These are phyloP conservation scores for Chlorops oryzae DNA, from an alignment of 1,140 invertebrate genomes.

Conservation along the genomic window DNA sequence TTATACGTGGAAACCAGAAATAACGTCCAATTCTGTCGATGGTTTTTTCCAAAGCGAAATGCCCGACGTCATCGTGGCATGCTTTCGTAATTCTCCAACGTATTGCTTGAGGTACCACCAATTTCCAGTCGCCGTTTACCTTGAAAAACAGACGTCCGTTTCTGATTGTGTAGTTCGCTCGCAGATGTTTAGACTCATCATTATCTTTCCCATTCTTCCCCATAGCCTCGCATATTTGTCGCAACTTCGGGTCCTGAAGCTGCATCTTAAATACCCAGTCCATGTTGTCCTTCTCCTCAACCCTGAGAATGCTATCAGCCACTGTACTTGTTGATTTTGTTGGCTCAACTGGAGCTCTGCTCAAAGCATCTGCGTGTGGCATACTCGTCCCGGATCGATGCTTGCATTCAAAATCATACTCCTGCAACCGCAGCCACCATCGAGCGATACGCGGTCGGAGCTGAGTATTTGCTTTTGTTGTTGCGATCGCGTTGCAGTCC, in stretches of 20 bases:
- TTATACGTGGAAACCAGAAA: slow-evolving; percentile 26
- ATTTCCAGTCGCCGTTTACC: background rate
- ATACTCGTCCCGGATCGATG: slow-evolving; percentile 4
- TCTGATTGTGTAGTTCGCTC: no score
- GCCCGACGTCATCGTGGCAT: background rate
- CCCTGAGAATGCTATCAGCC: no score
- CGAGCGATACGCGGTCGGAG: slow-evolving; percentile 29
- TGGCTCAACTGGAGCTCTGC: no score
- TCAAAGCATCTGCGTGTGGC: no score
- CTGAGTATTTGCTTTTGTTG: background rate
- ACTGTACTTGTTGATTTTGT: no score
- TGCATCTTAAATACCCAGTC: background rate
- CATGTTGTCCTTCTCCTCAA: no score
- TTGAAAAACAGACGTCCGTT: no score
- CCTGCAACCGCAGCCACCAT: slow-evolving; percentile 28
- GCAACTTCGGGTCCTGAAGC: no score
- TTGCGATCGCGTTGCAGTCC: slow-evolving; percentile 10
- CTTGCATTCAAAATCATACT: background rate
- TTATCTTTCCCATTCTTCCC: no score
- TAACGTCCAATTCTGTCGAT: slow-evolving; percentile 14
- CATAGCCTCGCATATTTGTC: no score
- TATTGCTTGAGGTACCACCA: background rate
- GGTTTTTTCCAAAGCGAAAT: slow-evolving; percentile 3
- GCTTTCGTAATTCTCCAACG: no score
- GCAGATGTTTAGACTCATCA: no score